Evolutionary conservation across 2,113 vertebrate species (phyloP), one percentile per base, ranked within the genome.

Genomic region (Montifringilla adamsi): DNA sequence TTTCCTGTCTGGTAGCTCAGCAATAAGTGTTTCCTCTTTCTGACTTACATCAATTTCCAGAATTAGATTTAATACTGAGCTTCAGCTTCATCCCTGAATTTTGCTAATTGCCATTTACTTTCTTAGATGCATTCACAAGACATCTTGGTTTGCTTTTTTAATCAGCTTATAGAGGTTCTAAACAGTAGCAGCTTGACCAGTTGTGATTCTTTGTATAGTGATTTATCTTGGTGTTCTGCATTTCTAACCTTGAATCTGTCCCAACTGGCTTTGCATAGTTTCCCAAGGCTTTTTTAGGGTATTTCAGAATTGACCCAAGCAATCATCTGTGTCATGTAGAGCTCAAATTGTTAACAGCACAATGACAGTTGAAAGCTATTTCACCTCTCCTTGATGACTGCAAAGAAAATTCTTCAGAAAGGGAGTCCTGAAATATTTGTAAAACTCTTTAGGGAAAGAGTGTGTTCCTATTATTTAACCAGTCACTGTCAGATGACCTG

Each of bases 191-290:
- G 33, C 10, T 35, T 86, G 33, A 52, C 30, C 49, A 69, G 24
- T 50, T 77, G 64, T 10, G 26, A 77, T 88, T 17, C 13, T 50
- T 94, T 91, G 77, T 70, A 59, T 35, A 73, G 23, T 70, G 33
- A 58, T 19, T 5, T 79, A 26, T 33, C 62, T 74, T 67, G 15
- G 6, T 74, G 53, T 83, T 88, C 55, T 87, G 8, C 93, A 88
- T 96, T 97, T 96, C 95, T 96, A 95, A 95, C 55, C 26, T 87
- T 92, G 93, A 96, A 93, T 91, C 78, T 82, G 37, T 95, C 89
- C 84, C 95, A 96, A 44, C 90, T 96, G 96, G 60, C 58, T 95
- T 96, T 95, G 86, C 59, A 88, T 77, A 81, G 69, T 94, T 97
- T 97, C 73, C 30, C 10, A 69, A 84, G 73, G 50, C 78, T 84